Conservation (phyloP, 2,797 vertebrate species). For the Xiphophorus birchmanni region DNA sequence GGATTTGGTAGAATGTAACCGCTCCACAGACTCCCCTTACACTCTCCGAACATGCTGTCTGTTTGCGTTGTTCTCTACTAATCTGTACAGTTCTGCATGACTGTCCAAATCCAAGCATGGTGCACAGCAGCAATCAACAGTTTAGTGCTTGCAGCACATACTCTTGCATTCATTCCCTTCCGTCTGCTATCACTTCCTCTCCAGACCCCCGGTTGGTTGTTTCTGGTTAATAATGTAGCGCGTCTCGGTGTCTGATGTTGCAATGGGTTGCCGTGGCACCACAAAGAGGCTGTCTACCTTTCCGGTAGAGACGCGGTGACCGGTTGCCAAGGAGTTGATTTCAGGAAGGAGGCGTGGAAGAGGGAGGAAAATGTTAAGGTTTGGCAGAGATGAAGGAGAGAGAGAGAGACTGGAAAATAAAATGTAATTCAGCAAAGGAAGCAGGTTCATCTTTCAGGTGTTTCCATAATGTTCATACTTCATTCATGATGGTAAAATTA, state of each 20-base stretch:
- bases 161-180: constrained; percentile 38
- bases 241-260: constrained; percentile 78
- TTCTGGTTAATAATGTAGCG: constrained; percentile 83
- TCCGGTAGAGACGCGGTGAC: constrained; percentile 72
- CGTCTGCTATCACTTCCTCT: constrained; percentile 42
- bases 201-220: constrained; percentile 58
- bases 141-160: constrained; percentile 25
- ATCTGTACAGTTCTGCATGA: not conserved
- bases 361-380: constrained; percentile 67
- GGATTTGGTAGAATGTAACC: constrained; percentile 77
- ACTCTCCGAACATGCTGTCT: constrained; percentile 18
- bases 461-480: constrained; percentile 37
- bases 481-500: constrained; percentile 29
- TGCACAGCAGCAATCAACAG: constrained; percentile 37
- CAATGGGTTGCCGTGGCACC: constrained; percentile 75
- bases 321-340: constrained; percentile 79
- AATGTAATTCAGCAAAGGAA: constrained; percentile 26
- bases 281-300: constrained; percentile 75
- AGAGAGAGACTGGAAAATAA: constrained; percentile 44
- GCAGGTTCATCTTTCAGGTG: constrained; percentile 20
- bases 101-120: not conserved
- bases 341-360: constrained; percentile 60
- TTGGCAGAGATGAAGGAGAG: constrained; percentile 61
- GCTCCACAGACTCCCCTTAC: constrained; percentile 52
- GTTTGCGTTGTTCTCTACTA: constrained; percentile 17